Evolutionary conservation across 2,797 vertebrate genomes (phyloP), one percentile per base, ranked within the genome.

Genomic region (Dipus sagitta): DNA sequence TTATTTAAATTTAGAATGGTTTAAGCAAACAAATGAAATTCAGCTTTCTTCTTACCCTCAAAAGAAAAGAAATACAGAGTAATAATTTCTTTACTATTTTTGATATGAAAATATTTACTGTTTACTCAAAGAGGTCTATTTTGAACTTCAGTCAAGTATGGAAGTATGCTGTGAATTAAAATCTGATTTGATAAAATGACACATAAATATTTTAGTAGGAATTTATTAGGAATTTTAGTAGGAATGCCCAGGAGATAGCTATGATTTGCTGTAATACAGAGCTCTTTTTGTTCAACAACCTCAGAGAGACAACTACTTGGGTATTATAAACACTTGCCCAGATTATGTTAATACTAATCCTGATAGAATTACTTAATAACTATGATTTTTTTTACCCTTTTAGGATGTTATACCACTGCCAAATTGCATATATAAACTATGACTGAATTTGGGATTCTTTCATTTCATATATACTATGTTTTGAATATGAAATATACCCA

Each of bases 121-220:
- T 87, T 97, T 87, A 89, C 79, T 76, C 85, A 86, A 96, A 86
- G 82, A 9, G 3, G 2, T 42, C 17, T 15, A 91, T 96, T 94
- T 93, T 82, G 70, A 90, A 94, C 26, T 95, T 64, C 4, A 85
- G 76, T 95, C 58, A 95, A 74, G 8, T 62, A 83, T 86, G 71
- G 76, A 84, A 86, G 34, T 94, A 90, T 75, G 47, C 0, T 96
- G 0, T 64, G 47, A 93, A 95, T 97, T 96, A 93, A 95, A 95
- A 81, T 92, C 38, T 65, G 42, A 94, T 86, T 58, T 92, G 93
- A 93, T 86, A 74, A 86, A 96, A 90, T 92, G 14, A 78, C 28
- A 95, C 34, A 90, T 91, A 74, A 79, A 91, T 96, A 80, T 96
- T 95, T 97, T 77, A 93, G 79, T n/a, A n/a, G n/a, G n/a, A n/a